Percentiles rank a stretch among this genome's conserved stretches.
Evolutionary conservation across 2,888 invertebrate genomes (phyloP).

Genomic region (Parelbella ahira): DNA sequence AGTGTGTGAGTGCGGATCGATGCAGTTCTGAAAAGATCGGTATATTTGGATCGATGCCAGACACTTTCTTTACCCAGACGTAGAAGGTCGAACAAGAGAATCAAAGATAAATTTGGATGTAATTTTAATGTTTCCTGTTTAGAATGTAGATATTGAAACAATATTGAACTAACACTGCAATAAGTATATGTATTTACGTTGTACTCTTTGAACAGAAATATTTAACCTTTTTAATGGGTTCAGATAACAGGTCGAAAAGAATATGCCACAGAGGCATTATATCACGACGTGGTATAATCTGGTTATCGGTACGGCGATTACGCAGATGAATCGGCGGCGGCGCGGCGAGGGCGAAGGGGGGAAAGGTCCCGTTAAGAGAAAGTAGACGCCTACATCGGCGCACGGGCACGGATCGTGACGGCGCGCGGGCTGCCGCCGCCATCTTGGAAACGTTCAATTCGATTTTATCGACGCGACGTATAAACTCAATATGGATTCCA

Average conservation of each 20-base stretch:
- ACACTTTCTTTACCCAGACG: constrained; percentile 45
- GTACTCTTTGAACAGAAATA: no score
- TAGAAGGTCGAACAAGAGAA: constrained; percentile 41
- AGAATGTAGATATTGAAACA: no score
- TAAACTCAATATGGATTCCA: constrained; percentile 39
- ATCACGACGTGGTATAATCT: constrained; percentile 45
- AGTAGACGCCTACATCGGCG: constrained; percentile 71
- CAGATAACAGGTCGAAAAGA: no score
- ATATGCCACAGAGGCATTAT: constrained; percentile 31
- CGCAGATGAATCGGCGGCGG: constrained; percentile 41
- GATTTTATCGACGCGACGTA: constrained; percentile 47
- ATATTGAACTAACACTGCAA: no score
- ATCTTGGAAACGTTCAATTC: constrained; percentile 55
- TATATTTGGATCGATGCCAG: constrained; percentile 62
- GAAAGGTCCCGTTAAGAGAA: constrained; percentile 76
- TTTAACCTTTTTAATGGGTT: no score
- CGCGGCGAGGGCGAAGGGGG: constrained; percentile 37
- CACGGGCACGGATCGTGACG: constrained; percentile 55
- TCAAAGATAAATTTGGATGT: constrained; percentile 2
- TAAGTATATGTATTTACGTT: no score
- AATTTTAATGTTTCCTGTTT: no score
- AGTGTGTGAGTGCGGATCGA: constrained; percentile 44
- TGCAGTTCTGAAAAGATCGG: constrained; percentile 65
- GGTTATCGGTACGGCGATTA: constrained; percentile 41
- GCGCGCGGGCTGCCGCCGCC: constrained; percentile 42